Base-by-base conservation (phyloP, 2,888 invertebrate species). In the Dryobotodes eremita region DNA sequence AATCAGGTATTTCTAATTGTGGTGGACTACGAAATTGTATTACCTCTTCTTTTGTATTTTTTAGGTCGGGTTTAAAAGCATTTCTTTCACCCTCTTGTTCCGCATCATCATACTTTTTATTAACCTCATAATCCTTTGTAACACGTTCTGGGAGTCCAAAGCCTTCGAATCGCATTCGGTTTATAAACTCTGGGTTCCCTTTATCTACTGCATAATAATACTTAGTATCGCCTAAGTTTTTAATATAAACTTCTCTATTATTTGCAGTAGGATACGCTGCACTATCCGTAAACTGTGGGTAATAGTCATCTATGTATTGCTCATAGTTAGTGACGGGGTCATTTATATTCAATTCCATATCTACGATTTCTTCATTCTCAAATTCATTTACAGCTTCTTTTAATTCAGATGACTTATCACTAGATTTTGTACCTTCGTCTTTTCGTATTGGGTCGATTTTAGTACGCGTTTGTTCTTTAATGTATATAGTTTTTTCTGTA, bases 271-370 rank as follows among this genome's bases (percentile, higher is more conserved):
- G 20, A 62, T 91, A 91, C 7, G 87, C 89, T 15, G 89, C 84
- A 77, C 91, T 93, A 20, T 94, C 95, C 53, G 90, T 91, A 62
- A 96, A 96, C 73, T 93, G 90, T 0, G 96, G 96, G 73, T 95
- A 96, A 74, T 96, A 96, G 76, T 96, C 96, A 8, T 94, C 92
- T 8, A 92, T 84, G 4, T 94, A 86, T 31, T 90, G 17, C 20
- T 53, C 89, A 71, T 94, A 57, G 50, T 36, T 71, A 23, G 13
- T 17, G n/a, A 50, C 26, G n/a, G 53, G 8, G 6, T 66, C 68
- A 62, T 80, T 68, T 57, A 11, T 23, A 36, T 76, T 65, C 8
- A 15, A 42, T n/a, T 88, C 61, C 3, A 31, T 17, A 17, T 69
- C 70, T 59, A 74, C 59, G 11, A 15, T 13, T 71, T 85, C 75